Evolutionary conservation across 2,888 invertebrate species (phyloP).

Genomic region (Chydorus sphaericus): DNA sequence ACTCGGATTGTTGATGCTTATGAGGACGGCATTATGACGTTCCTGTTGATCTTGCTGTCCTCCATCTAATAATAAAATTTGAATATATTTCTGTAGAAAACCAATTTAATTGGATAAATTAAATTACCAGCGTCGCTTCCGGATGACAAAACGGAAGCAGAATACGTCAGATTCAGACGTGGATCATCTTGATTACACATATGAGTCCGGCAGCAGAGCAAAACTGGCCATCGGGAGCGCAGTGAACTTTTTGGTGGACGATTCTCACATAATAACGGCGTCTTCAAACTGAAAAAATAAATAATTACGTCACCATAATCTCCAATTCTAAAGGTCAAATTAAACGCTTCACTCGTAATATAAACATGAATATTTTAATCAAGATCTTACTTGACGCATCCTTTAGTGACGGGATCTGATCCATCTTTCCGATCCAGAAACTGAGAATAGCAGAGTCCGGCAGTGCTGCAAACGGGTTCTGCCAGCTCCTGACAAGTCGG

Average conservation of each 20-base stretch:
- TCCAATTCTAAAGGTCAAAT: too few species aligned
- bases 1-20: not conserved
- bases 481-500: conserved; percentile 24
- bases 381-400: conserved; percentile 26
- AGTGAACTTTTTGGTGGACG: conserved; percentile 23
- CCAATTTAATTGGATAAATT: too few species aligned
- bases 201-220: conserved; percentile 26
- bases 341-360: too few species aligned
- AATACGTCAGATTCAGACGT: not conserved
- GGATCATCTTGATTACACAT: conserved; percentile 13
- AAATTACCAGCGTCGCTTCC: too few species aligned
- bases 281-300: conserved; percentile 20
- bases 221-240: conserved; percentile 27
- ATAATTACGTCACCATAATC: too few species aligned
- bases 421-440: conserved; percentile 24
- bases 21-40: not conserved
- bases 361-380: too few species aligned
- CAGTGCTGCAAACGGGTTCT: conserved; percentile 26
- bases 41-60: too few species aligned
- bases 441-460: conserved; percentile 30
- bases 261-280: conserved; percentile 32
- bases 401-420: conserved; percentile 24
- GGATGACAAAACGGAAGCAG: too few species aligned
- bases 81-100: too few species aligned
- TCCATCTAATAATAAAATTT: too few species aligned